phyloP scores from a whole-genome alignment of 2,888 invertebrate species.

The Pecten maximus region DNA sequence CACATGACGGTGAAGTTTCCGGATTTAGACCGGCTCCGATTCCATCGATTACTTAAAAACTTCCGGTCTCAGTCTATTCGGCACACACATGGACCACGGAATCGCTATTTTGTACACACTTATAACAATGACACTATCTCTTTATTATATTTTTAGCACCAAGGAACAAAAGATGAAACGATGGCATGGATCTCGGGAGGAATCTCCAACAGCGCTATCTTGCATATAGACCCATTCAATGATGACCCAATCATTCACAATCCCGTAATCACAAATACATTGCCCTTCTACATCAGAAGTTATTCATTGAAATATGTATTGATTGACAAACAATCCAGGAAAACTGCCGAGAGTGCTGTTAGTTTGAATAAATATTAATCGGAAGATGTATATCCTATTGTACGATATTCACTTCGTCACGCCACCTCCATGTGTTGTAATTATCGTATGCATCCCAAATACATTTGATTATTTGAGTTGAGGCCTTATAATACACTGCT shows the following conservation, averaged over 20 bases:
- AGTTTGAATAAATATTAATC: neutral
- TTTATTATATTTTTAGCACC: constrained; percentile 15
- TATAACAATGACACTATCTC: neutral
- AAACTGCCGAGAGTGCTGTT: neutral
- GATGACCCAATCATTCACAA: constrained; percentile 1
- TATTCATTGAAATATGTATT: constrained; percentile 19
- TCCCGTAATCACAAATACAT: constrained; percentile 6
- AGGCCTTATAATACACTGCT: neutral
- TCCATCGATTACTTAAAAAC: constrained; percentile 29
- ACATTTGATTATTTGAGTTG: neutral
- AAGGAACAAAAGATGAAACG: constrained; percentile 8
- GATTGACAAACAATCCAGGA: constrained; percentile 4
- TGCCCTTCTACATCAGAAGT: neutral
- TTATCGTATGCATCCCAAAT: neutral
- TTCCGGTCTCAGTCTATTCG: neutral
- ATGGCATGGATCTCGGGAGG: neutral
- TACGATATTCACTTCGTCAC: too few relatives aligned
- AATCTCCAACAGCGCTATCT: neutral
- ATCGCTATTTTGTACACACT: neutral
- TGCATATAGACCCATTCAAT: neutral
- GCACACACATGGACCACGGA: neutral
- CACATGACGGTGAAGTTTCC: constrained; percentile 9
- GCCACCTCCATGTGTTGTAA: too few relatives aligned
- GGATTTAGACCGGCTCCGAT: constrained; percentile 26
- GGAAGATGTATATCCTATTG: neutral